Percentiles rank a stretch among this genome's conserved stretches.
phyloP scores from a whole-genome alignment of 1,140 invertebrate species.

The Caenorhabditis tropicalis region DNA sequence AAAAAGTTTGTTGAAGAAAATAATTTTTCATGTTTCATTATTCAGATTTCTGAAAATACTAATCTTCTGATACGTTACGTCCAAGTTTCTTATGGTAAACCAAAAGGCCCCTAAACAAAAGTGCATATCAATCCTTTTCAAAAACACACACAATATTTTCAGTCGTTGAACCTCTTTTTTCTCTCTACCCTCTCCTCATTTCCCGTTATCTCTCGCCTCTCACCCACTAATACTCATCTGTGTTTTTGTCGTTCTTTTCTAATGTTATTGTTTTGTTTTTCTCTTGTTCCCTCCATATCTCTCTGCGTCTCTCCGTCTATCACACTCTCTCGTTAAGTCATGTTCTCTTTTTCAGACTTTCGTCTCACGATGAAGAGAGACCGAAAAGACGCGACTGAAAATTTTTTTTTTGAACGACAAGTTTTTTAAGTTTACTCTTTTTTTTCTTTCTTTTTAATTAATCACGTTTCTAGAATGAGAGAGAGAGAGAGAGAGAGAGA shows the following conservation, averaged over 20 bases:
- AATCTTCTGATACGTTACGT: too few species aligned
- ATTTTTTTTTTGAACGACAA: too few species aligned
- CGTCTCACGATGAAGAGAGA: background rate
- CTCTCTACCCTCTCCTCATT: background rate
- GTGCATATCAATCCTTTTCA: too few species aligned
- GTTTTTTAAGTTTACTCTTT: background rate
- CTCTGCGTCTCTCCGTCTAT: background rate
- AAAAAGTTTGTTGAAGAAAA: too few species aligned
- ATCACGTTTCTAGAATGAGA: background rate
- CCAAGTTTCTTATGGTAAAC: too few species aligned
- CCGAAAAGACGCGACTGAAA: background rate
- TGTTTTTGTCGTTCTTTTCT: constrained; percentile 11
- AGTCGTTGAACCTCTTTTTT: background rate
- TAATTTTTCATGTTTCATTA: too few species aligned
- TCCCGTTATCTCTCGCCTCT: background rate
- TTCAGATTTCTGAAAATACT: too few species aligned
- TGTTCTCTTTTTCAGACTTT: constrained; percentile 19
- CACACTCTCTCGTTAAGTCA: background rate
- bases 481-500: too few species aligned
- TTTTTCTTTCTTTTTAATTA: background rate
- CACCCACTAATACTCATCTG: constrained; percentile 18
- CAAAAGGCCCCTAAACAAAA: too few species aligned
- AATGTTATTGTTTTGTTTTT: constrained; percentile 39
- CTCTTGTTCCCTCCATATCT: background rate
- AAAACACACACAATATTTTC: background rate